Percentiles rank a stretch among this genome's conserved stretches.
Conservation (phyloP, 2,888 invertebrate species). For the Synergus umbraculus region DNA sequence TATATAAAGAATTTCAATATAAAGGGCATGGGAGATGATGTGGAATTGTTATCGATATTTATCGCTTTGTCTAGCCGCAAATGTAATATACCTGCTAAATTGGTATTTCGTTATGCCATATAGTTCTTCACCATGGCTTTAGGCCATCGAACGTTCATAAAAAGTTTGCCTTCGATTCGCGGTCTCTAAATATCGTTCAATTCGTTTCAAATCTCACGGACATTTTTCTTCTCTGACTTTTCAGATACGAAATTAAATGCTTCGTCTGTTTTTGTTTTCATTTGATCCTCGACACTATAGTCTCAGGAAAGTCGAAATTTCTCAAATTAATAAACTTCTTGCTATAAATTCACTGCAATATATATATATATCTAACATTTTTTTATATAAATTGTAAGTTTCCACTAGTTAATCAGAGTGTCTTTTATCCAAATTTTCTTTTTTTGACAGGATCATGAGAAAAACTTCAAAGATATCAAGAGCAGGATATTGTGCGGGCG, state of each 20-base stretch:
- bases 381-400: no score
- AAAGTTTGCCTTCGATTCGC: not conserved
- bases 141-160: not conserved
- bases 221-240: slow-evolving; percentile 9
- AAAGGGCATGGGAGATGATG: not conserved
- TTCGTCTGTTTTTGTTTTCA: not conserved
- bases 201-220: slow-evolving; percentile 7
- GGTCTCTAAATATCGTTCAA: not conserved
- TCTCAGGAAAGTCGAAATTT: not conserved
- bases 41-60: slow-evolving; percentile 4
- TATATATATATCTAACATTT: no score
- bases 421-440: not conserved
- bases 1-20: not conserved
- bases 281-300: not conserved
- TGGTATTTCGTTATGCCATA: not conserved
- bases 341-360: no score
- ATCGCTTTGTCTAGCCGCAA: not conserved
- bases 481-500: slow-evolving; percentile 47
- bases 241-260: not conserved
- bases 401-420: no score
- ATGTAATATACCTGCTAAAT: slow-evolving; percentile 17
- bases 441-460: slow-evolving; percentile 38
- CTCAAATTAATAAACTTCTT: no score
- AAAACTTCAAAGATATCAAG: slow-evolving; percentile 44
- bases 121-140: not conserved